Base-by-base conservation (phyloP, 2,113 vertebrate genomes). In the Baryphthengus martii region DNA sequence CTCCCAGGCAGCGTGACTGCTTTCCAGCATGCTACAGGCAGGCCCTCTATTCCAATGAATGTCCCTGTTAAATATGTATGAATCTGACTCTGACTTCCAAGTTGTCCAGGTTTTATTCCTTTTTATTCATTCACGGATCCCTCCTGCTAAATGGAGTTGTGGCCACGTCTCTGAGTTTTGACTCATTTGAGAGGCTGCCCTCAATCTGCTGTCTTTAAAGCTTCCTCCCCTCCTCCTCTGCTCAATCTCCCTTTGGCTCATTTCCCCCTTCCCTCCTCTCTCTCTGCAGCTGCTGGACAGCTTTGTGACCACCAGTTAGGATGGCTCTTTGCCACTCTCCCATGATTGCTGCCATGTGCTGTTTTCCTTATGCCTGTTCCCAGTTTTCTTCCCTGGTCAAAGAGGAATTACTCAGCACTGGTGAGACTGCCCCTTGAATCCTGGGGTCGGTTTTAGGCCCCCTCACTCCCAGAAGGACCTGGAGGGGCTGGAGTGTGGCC, bases 311-410 rank as follows among this genome's bases (percentile, higher is more conserved):
- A 95, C 87, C 89, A 89, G 77, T 93, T 63, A 35, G 21, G 61
- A 97, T 97, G 94, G 94, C 91, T 89, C 80, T 37, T 95, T 95
- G 95, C 94, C 95, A 92, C 89, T 95, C 92, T 96, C 81, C 67
- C 87, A 49, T 92, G 95, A 96, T 91, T 91, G 84, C 89, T 95
- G 95, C 94, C 93, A 87, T 95, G 94, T 96, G 96, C 93, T 96
- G 47, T 89, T 95, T 75, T 75, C 62, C 84, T 82, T 87, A 28
- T 33, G 91, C 74, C 86, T 93, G 26, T 68, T 85, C 80, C 56
- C 73, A 75, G 62, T 70, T 70, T 80, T 87, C 55, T 75, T 66
- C 71, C 56, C 25, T 5, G 2, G 73, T 79, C 66, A 78, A 75
- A 88, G 61, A 66, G 31, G 62, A 95, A 95, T 94, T 65, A 14